Conservation (phyloP, 2,888 invertebrate genomes). For the Anorthoa munda region DNA sequence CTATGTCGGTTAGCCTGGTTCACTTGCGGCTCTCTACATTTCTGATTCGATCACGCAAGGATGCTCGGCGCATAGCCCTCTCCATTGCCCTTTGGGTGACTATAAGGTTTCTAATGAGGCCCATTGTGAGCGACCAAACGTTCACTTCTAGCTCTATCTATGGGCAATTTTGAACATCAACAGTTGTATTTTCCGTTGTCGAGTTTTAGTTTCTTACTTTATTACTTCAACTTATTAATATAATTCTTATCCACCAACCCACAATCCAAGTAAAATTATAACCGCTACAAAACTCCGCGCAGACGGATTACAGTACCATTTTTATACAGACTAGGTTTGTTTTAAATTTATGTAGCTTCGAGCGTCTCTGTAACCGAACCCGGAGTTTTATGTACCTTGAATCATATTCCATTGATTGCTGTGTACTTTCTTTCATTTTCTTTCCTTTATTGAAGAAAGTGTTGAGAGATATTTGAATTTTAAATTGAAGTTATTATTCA, state of each 20-base stretch:
- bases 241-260: conserved; percentile 19
- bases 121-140: too few relatives aligned
- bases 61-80: too few relatives aligned
- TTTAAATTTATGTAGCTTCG: conserved; percentile 72
- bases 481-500: conserved; percentile 32
- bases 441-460: conserved; percentile 19
- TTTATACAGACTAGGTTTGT: conserved; percentile 73
- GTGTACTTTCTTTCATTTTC: conserved; percentile 19
- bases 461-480: conserved; percentile 33
- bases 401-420: conserved; percentile 54
- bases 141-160: too few relatives aligned
- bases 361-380: conserved; percentile 47
- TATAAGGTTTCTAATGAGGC: too few relatives aligned
- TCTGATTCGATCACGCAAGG: too few relatives aligned
- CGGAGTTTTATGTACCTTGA: conserved; percentile 27
- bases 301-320: conserved; percentile 80
- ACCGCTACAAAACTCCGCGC: conserved; percentile 68
- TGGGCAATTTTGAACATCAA: too few relatives aligned
- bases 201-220: too few relatives aligned
- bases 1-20: too few relatives aligned
- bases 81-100: too few relatives aligned
- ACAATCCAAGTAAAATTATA: conserved; percentile 71
- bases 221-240: neutral
- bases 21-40: too few relatives aligned
- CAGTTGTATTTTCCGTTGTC: too few relatives aligned